These are phyloP conservation scores for Triplophysa bombifrons DNA, from an alignment of 2,797 vertebrate species.

Conservation along the genomic window DNA sequence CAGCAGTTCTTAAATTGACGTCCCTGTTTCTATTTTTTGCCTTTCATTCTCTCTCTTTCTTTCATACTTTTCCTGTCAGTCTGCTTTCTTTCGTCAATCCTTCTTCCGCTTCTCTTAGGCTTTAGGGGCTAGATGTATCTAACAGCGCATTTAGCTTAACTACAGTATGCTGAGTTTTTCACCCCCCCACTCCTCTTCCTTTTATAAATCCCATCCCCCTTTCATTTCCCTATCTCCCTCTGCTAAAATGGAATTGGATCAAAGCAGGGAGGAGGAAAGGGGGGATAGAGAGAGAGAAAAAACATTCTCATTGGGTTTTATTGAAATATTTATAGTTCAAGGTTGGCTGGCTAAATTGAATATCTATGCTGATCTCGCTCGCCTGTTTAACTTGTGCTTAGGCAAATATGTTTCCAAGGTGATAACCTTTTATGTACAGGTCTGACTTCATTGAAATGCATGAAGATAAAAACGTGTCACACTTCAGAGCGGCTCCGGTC, in stretches of 20 bases:
- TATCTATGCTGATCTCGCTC: slow-evolving; percentile 99
- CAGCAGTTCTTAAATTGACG: slow-evolving; percentile 90
- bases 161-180: slow-evolving; percentile 87
- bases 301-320: slow-evolving; percentile 95
- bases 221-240: slow-evolving; percentile 80
- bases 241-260: slow-evolving; percentile 98
- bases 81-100: slow-evolving; percentile 29
- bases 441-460: slow-evolving; percentile 99
- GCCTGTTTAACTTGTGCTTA: slow-evolving; percentile 99
- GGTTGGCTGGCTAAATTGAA: slow-evolving; percentile 99
- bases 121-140: slow-evolving; percentile 90
- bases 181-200: slow-evolving; percentile 57
- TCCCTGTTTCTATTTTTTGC: slow-evolving; percentile 84
- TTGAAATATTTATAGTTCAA: slow-evolving; percentile 99
- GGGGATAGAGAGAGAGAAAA: slow-evolving; percentile 63
- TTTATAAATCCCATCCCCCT: slow-evolving; percentile 43
- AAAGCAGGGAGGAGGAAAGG: slow-evolving; percentile 82
- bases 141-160: slow-evolving; percentile 97
- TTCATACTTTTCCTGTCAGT: slow-evolving; percentile 27
- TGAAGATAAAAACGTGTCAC: slow-evolving; percentile 99
- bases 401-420: slow-evolving; percentile 99
- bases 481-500: slow-evolving; percentile 88
- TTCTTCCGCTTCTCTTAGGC: slow-evolving; percentile 74
- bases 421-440: slow-evolving; percentile 99
- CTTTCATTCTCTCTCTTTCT: slow-evolving; percentile 69